Conservation (phyloP, 1,140 invertebrate genomes). For the Marisa cornuarietis region DNA sequence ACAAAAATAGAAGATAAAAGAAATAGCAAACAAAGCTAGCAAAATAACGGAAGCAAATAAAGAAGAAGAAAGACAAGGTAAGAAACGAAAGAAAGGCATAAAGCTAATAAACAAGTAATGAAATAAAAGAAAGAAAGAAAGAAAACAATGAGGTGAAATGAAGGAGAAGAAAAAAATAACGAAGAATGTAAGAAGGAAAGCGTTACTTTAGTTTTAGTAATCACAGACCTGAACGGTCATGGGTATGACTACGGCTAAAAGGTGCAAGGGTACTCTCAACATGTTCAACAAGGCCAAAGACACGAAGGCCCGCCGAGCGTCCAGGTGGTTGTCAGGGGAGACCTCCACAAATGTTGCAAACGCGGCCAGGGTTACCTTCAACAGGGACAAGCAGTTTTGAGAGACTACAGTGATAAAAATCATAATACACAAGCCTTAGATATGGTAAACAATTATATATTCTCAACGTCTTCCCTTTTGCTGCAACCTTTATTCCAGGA, state of each 20-base stretch:
- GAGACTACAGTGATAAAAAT: background rate
- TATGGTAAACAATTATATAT: background rate
- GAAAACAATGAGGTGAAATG: background rate
- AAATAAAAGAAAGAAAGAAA: background rate
- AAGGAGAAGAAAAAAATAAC: background rate
- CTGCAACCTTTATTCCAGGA: background rate
- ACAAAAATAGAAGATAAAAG: no score
- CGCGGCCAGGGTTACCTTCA: constrained; percentile 35
- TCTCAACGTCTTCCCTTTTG: no score
- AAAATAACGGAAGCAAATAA: no score
- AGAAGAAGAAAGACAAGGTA: no score
- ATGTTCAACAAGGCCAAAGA: constrained; percentile 97
- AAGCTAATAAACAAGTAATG: no score
- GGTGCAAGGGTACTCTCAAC: constrained; percentile 83
- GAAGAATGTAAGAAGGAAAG: no score
- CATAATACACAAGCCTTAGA: background rate
- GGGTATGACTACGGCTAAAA: constrained; percentile 59
- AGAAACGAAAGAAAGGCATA: no score
- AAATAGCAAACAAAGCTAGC: no score
- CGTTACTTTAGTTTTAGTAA: background rate
- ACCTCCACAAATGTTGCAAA: constrained; percentile 31
- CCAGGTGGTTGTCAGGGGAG: constrained; percentile 67
- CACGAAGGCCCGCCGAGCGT: constrained; percentile 90
- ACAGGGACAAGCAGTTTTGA: background rate
- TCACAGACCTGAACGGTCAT: constrained; percentile 27